Conservation (phyloP, 2,888 invertebrate species). For the Parasteatoda lunata region DNA sequence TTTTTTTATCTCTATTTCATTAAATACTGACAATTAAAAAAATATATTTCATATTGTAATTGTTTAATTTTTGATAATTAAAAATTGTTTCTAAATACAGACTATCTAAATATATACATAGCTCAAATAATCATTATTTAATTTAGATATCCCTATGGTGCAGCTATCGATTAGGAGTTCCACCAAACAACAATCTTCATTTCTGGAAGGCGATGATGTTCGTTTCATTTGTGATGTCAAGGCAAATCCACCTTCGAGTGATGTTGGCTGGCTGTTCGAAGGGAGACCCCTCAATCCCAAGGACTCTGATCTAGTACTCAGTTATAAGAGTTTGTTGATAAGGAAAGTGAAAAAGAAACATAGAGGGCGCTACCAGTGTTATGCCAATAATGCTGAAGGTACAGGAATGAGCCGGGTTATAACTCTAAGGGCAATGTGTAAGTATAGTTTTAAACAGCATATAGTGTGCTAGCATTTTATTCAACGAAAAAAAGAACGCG, state of each 20-base stretch:
- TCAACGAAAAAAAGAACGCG: no score
- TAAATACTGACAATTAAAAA: no score
- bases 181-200: conserved; percentile 82
- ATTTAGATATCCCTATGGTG: conserved; percentile 87
- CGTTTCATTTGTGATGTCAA: conserved; percentile 94
- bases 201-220: conserved; percentile 93
- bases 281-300: conserved; percentile 65
- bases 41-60: no score
- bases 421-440: conserved; percentile 70
- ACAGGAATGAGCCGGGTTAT: conserved; percentile 70
- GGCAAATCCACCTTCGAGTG: conserved; percentile 88
- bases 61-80: no score
- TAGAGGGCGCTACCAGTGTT: conserved; percentile 71
- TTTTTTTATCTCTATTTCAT: no score
- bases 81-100: no score
- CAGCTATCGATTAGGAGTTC: conserved; percentile 87
- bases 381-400: conserved; percentile 71
- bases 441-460: conserved; percentile 21
- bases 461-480: no score
- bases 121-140: neutral
- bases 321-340: conserved; percentile 70
- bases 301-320: conserved; percentile 69
- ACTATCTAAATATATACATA: no score
- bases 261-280: conserved; percentile 82
- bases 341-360: conserved; percentile 69